A percentile compares a stretch with the other conserved stretches of the same genome.
Conservation (phyloP, 2,113 vertebrate genomes). For the Gobiocypris rarus region DNA sequence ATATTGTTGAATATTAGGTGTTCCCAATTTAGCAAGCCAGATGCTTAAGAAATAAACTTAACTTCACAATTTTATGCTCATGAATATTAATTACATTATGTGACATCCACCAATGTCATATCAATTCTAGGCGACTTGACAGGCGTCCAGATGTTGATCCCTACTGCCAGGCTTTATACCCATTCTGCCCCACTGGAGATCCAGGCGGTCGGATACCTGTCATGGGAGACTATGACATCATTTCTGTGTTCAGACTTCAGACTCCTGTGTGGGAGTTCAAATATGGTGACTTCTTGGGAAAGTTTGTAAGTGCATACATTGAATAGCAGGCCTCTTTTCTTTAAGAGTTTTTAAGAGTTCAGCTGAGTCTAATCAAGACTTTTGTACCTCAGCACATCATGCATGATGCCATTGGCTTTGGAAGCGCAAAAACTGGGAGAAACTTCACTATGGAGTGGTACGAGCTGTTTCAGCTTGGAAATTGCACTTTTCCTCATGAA, state of each 20-base stretch:
- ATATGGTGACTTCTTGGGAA: slow-evolving; percentile 88
- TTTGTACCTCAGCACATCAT: slow-evolving; percentile 85
- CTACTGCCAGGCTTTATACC: slow-evolving; percentile 91
- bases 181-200: slow-evolving; percentile 91
- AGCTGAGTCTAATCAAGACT: not conserved
- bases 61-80: too few species aligned
- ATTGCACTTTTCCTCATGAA: slow-evolving; percentile 97
- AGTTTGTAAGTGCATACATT: slow-evolving; percentile 79
- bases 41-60: too few species aligned
- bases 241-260: slow-evolving; percentile 92
- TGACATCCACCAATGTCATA: not conserved
- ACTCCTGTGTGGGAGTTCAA: slow-evolving; percentile 98
- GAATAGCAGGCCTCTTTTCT: not conserved
- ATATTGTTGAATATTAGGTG: too few species aligned
- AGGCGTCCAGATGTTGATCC: slow-evolving; percentile 84
- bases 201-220: slow-evolving; percentile 77
- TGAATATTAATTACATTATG: too few species aligned
- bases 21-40: too few species aligned
- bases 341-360: not conserved
- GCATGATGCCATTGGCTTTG: slow-evolving; percentile 96
- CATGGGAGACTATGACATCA: slow-evolving; percentile 81
- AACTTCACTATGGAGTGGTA: slow-evolving; percentile 99
- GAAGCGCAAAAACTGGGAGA: slow-evolving; percentile 77
- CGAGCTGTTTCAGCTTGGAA: slow-evolving; percentile 96
- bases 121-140: slow-evolving; percentile 83